phyloP scores from a whole-genome alignment of 2,797 vertebrate genomes.

The Muscicapa comitata region DNA sequence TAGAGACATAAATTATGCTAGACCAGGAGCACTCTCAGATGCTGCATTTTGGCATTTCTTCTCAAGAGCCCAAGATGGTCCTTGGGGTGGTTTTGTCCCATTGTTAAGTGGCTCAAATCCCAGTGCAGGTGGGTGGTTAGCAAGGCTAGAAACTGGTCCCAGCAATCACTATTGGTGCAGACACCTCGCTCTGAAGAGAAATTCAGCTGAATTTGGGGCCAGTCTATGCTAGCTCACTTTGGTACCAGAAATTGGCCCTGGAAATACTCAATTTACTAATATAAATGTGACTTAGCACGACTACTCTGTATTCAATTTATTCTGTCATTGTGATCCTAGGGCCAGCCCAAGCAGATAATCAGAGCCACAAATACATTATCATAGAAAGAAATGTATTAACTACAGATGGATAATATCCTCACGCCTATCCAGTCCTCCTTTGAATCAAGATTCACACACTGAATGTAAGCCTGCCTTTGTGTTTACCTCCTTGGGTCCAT shows the following conservation, averaged over 20 bases:
- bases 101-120: background rate
- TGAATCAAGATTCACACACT: background rate
- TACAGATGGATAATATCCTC: background rate
- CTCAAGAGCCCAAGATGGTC: background rate
- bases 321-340: background rate
- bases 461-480: background rate
- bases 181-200: background rate
- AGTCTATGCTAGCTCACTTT: background rate
- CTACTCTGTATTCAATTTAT: background rate
- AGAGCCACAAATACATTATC: background rate
- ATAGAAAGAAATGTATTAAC: background rate
- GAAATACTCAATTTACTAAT: background rate
- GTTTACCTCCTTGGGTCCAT: background rate
- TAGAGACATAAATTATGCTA: background rate
- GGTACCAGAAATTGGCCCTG: rapidly evolving
- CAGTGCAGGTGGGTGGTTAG: background rate
- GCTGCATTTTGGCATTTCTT: background rate
- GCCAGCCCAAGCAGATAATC: background rate
- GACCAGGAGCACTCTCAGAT: background rate
- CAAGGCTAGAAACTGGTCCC: background rate
- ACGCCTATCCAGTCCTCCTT: background rate
- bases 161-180: background rate
- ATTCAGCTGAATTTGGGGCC: background rate
- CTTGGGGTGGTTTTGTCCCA: background rate
- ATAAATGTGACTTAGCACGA: background rate